Evolutionary conservation across 2,113 vertebrate genomes (phyloP).

Genomic region (Herpetotheres cachinnans): DNA sequence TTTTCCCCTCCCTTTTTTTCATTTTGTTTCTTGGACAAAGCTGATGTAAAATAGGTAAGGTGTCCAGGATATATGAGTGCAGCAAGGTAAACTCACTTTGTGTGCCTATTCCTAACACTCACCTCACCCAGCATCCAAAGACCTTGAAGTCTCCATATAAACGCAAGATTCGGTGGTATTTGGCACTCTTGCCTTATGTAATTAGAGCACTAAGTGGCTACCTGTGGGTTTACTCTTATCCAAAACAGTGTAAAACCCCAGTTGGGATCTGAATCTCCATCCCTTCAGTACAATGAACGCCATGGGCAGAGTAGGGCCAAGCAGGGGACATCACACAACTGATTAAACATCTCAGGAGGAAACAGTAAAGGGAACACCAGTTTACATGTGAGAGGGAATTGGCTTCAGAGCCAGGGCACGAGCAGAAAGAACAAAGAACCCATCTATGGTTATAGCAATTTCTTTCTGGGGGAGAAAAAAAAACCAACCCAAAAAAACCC

Average conservation of each 20-base stretch:
- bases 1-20: background rate
- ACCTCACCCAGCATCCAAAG: background rate
- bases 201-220: background rate
- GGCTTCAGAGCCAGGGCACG: accelerated
- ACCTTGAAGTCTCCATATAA: background rate
- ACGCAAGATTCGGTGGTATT: background rate
- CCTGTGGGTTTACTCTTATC: background rate
- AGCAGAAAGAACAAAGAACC: background rate
- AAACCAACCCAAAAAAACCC: background rate
- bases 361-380: accelerated
- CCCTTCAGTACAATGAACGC: background rate
- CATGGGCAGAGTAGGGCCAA: background rate
- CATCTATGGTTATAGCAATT: background rate
- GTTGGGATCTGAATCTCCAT: background rate
- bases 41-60: background rate
- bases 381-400: background rate
- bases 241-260: accelerated
- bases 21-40: background rate
- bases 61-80: background rate
- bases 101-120: accelerated
- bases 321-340: background rate
- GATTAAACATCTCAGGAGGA: background rate
- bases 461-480: background rate
- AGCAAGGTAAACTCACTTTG: accelerated
- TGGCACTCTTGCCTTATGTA: background rate